Conservation (phyloP, 2,797 vertebrate species). For the Picus viridis region DNA sequence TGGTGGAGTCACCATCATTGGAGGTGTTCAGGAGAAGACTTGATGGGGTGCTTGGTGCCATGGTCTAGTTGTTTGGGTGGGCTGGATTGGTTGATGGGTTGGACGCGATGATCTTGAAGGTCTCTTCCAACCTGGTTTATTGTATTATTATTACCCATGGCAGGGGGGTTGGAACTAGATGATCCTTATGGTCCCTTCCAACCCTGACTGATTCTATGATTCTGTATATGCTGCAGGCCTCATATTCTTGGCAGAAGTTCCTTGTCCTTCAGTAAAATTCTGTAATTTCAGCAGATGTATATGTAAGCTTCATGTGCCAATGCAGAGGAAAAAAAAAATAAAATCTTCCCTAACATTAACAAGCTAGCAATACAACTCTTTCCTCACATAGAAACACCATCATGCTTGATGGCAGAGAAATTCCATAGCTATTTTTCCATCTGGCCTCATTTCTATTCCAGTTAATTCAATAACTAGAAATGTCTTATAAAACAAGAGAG, state of each 20-base stretch:
- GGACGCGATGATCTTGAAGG: too few species aligned
- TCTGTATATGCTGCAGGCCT: neutral
- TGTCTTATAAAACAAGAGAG: constrained; percentile 27
- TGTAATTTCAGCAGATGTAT: neutral
- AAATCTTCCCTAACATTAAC: neutral
- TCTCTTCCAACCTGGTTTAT: too few species aligned
- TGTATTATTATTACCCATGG: too few species aligned
- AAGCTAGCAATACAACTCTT: neutral
- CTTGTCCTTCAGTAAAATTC: neutral
- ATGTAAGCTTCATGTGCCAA: fast-evolving
- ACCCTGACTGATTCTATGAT: too few species aligned
- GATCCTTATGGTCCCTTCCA: too few species aligned
- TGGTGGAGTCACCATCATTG: too few species aligned
- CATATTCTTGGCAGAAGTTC: neutral
- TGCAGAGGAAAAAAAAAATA: neutral
- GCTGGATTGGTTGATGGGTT: too few species aligned
- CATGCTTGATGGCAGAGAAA: neutral
- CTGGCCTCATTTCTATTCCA: constrained; percentile 26
- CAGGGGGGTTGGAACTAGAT: too few species aligned
- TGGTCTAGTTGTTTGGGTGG: too few species aligned
- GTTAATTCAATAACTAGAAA: constrained; percentile 39
- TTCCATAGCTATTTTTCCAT: neutral
- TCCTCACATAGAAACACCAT: neutral
- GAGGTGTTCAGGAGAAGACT: too few species aligned
- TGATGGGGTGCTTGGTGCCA: too few species aligned